Percentiles rank a stretch among this genome's conserved stretches.
These are phyloP conservation scores for Oophaga sylvatica DNA, from an alignment of 2,797 vertebrate genomes.

Conservation along the genomic window DNA sequence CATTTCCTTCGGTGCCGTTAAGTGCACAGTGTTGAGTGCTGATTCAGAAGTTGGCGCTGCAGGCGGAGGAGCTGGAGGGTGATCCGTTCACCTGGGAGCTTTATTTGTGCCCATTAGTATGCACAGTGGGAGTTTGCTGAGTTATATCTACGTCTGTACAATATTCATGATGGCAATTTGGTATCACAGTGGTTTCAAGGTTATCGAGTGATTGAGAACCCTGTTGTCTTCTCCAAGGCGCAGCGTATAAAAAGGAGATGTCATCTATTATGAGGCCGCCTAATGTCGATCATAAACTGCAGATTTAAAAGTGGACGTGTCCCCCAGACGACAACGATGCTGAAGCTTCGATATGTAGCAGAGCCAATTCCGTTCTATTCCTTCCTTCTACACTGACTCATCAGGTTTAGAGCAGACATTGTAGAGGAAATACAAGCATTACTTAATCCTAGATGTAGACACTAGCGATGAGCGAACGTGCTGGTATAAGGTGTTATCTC, in stretches of 20 bases:
- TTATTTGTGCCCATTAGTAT: conserved; percentile 75
- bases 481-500: no score
- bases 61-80: not conserved
- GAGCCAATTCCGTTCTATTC: conserved; percentile 44
- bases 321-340: conserved; percentile 68
- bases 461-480: no score
- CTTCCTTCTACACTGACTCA: conserved; percentile 53
- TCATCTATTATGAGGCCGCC: conserved; percentile 76
- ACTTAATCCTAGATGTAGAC: not conserved
- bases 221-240: conserved; percentile 79
- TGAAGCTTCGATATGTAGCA: conserved; percentile 48
- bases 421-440: not conserved
- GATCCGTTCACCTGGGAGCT: conserved; percentile 60
- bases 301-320: conserved; percentile 76
- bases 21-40: not conserved
- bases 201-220: conserved; percentile 84
- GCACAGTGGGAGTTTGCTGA: conserved; percentile 77
- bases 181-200: conserved; percentile 82
- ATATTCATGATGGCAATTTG: conserved; percentile 84
- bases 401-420: conserved; percentile 1
- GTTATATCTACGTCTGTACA: conserved; percentile 78
- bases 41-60: not conserved
- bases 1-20: not conserved
- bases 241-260: conserved; percentile 76
- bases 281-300: conserved; percentile 79